Evolutionary conservation across 2,113 vertebrate species (phyloP).

Genomic region (Salvator merianae): DNA sequence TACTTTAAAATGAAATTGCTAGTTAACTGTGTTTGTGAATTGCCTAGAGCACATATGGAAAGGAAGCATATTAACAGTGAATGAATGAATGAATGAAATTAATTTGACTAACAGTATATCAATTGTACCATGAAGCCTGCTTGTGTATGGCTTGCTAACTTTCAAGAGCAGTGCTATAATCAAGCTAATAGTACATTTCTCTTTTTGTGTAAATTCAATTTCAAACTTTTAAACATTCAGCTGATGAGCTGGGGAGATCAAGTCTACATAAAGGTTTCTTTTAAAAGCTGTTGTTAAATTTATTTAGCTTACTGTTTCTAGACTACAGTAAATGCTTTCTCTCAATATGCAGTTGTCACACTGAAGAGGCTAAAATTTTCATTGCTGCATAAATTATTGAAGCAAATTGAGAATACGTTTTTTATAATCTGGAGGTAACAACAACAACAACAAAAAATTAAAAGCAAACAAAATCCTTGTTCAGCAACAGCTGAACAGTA

Average conservation of each 20-base stretch:
- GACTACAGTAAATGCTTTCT: conserved; percentile 24
- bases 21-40: too few species aligned
- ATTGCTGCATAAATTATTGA: too few species aligned
- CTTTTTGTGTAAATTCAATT: neutral
- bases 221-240: neutral
- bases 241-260: neutral
- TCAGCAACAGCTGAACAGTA: too few species aligned
- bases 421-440: too few species aligned
- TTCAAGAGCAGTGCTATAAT: neutral
- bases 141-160: neutral
- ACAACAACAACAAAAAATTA: too few species aligned
- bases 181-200: neutral
- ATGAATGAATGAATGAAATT: neutral
- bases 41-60: too few species aligned
- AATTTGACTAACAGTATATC: neutral
- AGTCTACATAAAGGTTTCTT: neutral
- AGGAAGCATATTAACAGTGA: too few species aligned
- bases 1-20: too few species aligned
- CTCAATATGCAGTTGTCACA: neutral
- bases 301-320: conserved; percentile 6
- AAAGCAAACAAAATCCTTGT: too few species aligned
- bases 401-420: too few species aligned
- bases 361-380: neutral
- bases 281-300: neutral
- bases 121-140: neutral